A percentile compares a stretch with the other conserved stretches of the same genome.
These are phyloP conservation scores for Ochropleura leucogaster DNA, from an alignment of 2,888 invertebrate genomes.

Conservation along the genomic window DNA sequence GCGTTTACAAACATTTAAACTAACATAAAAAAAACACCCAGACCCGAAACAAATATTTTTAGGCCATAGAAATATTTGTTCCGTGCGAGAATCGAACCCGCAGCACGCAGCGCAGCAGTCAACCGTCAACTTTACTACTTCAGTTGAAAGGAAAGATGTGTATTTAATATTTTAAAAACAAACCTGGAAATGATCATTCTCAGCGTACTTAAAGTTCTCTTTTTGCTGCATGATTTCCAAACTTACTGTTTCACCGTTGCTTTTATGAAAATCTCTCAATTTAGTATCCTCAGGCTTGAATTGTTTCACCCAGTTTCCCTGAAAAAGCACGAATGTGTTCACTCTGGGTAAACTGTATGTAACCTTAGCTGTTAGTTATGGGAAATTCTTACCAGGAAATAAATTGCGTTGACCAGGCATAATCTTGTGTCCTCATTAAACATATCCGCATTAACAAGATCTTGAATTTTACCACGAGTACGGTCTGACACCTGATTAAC, in stretches of 20 bases:
- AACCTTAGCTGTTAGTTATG: background rate
- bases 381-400: slow-evolving; percentile 70
- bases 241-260: slow-evolving; percentile 52
- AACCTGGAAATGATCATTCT: slow-evolving; percentile 61
- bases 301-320: slow-evolving; percentile 69
- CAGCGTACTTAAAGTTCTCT: slow-evolving; percentile 57
- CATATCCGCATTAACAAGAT: slow-evolving; percentile 67
- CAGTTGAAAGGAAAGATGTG: background rate
- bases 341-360: background rate
- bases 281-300: slow-evolving; percentile 64
- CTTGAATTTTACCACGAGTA: slow-evolving; percentile 72
- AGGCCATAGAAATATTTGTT: no score
- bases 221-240: slow-evolving; percentile 69
- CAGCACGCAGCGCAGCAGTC: no score
- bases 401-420: slow-evolving; percentile 75
- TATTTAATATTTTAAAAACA: background rate
- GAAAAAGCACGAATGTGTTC: slow-evolving; percentile 21
- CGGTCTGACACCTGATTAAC: slow-evolving; percentile 69
- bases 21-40: no score
- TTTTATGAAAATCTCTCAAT: slow-evolving; percentile 61
- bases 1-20: no score
- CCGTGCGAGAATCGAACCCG: no score
- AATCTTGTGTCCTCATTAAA: slow-evolving; percentile 67
- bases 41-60: no score
- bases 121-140: background rate